A percentile compares a stretch with the other conserved stretches of the same genome.
Evolutionary conservation across 2,888 invertebrate species (phyloP).

Genomic region (Petrolisthes cinctipes): DNA sequence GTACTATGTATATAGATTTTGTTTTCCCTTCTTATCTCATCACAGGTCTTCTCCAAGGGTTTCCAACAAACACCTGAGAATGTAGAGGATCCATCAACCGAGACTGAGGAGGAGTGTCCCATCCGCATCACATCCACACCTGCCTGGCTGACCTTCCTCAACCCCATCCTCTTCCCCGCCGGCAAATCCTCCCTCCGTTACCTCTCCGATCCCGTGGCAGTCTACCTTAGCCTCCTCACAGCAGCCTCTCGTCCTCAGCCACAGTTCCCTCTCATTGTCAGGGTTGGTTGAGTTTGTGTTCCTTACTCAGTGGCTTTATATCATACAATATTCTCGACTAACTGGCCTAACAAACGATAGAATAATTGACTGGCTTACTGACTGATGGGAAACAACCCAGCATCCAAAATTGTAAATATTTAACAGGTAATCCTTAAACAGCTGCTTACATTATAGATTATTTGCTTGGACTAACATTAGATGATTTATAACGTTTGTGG

Average conservation of each 20-base stretch:
- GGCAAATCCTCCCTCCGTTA: conserved; percentile 40
- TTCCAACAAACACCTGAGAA: conserved; percentile 25
- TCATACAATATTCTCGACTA: no score
- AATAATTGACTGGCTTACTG: no score
- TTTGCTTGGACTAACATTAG: no score
- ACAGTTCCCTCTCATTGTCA: conserved; percentile 53
- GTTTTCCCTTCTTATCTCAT: no score
- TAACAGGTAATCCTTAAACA: no score
- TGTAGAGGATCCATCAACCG: neutral
- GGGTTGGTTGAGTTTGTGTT: conserved; percentile 37
- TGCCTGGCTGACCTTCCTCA: conserved; percentile 63
- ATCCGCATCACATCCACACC: conserved; percentile 58
- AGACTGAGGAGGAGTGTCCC: conserved; percentile 20
- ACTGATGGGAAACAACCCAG: no score
- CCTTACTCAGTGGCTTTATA: neutral
- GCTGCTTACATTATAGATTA: no score
- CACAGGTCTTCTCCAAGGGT: conserved; percentile 51
- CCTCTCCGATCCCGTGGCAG: conserved; percentile 45
- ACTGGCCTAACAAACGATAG: no score
- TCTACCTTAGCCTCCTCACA: conserved; percentile 56
- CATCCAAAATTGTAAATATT: no score
- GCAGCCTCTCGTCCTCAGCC: conserved; percentile 60
- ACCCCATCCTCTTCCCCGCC: conserved; percentile 57
- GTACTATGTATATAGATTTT: no score
- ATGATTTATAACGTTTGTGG: no score